phyloP scores from a whole-genome alignment of 2,888 invertebrate species.

The Piscicola geometra region DNA sequence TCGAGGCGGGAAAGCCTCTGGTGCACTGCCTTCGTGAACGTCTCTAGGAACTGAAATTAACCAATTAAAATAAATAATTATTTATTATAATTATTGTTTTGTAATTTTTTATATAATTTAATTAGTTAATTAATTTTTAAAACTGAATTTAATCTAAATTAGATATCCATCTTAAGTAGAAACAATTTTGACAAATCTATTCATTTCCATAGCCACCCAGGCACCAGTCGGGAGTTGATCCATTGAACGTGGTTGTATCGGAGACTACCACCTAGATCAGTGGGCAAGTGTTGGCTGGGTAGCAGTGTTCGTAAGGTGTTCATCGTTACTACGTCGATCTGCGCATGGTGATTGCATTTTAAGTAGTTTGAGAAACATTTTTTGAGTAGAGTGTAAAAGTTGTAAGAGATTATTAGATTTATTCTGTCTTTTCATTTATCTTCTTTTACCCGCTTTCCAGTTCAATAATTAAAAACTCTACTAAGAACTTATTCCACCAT shows the following conservation, averaged over 20 bases:
- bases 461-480: too few relatives aligned
- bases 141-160: too few relatives aligned
- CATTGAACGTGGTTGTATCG: constrained; percentile 70
- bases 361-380: too few relatives aligned
- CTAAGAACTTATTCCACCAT: too few relatives aligned
- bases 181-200: too few relatives aligned
- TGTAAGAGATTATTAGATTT: background rate
- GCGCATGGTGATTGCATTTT: too few relatives aligned
- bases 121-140: too few relatives aligned
- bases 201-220: constrained; percentile 46
- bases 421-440: background rate
- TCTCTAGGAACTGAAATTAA: constrained; percentile 66
- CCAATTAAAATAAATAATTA: too few relatives aligned
- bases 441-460: background rate
- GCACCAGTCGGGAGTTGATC: constrained; percentile 72
- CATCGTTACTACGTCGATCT: constrained; percentile 21
- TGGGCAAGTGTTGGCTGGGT: constrained; percentile 61
- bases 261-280: constrained; percentile 69
- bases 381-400: background rate
- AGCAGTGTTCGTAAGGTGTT: background rate
- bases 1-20: constrained; percentile 64
- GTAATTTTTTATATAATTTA: too few relatives aligned
- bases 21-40: constrained; percentile 64
- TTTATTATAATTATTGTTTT: too few relatives aligned
- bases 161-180: too few relatives aligned